Percentiles rank a stretch among this genome's conserved stretches.
These are phyloP conservation scores for Amblyjoppa fuscipennis DNA, from an alignment of 2,888 invertebrate genomes.

Conservation along the genomic window DNA sequence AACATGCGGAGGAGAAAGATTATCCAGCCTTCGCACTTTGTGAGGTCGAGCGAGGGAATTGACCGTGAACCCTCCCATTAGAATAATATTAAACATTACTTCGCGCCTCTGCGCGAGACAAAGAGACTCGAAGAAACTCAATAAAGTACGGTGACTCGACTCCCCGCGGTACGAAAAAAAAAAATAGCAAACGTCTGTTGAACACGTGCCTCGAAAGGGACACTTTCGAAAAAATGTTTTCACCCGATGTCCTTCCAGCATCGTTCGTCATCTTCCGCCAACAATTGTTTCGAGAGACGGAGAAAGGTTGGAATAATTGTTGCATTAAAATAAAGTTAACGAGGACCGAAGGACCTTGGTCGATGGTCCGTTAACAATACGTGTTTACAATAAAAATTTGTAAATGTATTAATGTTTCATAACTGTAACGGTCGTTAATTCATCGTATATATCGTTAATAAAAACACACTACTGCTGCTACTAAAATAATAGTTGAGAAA, in stretches of 20 bases:
- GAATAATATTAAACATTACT: constrained; percentile 36
- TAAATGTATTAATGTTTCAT: too few species aligned
- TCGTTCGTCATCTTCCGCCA: background rate
- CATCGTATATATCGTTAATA: too few species aligned
- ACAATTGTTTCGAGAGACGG: background rate
- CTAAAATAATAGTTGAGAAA: too few species aligned
- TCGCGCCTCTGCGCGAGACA: constrained; percentile 6
- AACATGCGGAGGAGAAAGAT: constrained; percentile 19
- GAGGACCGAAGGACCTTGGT: too few species aligned
- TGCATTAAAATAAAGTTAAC: too few species aligned
- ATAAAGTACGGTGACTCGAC: constrained; percentile 8
- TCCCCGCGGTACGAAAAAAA: constrained; percentile 17
- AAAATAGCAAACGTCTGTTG: constrained; percentile 38
- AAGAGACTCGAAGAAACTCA: constrained; percentile 10
- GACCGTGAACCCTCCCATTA: constrained; percentile 37
- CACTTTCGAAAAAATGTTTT: constrained; percentile 52
- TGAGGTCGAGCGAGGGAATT: constrained; percentile 26
- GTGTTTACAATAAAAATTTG: too few species aligned
- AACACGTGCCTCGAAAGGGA: constrained; percentile 51
- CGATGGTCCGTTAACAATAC: too few species aligned
- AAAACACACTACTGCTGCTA: too few species aligned
- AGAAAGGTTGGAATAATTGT: background rate
- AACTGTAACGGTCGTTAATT: too few species aligned
- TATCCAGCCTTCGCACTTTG: constrained; percentile 13
- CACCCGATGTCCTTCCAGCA: background rate